A percentile compares a stretch with the other conserved stretches of the same genome.
These are phyloP conservation scores for Microctenopoma lineatum DNA, from an alignment of 2,797 vertebrate species.

Conservation along the genomic window DNA sequence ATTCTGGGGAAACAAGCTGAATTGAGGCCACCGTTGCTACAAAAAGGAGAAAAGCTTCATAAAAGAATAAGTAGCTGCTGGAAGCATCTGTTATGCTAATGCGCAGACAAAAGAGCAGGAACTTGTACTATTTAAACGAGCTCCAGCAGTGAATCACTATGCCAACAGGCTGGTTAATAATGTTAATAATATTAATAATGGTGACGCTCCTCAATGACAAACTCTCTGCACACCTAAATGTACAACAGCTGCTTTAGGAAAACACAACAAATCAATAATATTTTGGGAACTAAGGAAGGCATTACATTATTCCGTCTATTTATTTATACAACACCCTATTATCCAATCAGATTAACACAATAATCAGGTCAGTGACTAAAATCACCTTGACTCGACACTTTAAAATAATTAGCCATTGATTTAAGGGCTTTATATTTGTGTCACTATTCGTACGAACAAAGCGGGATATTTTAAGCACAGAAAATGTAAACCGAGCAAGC, in stretches of 20 bases:
- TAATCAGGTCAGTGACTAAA: too few relatives aligned
- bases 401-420: too few relatives aligned
- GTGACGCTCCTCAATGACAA: conserved; percentile 19
- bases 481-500: too few relatives aligned
- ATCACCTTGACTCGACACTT: too few relatives aligned
- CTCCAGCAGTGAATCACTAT: conserved; percentile 8
- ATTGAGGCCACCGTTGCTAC: conserved; percentile 15
- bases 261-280: too few relatives aligned
- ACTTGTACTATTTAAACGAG: conserved; percentile 13
- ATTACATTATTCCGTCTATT: too few relatives aligned
- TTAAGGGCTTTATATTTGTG: too few relatives aligned
- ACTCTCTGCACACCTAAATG: background rate
- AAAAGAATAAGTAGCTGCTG: background rate
- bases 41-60: conserved; percentile 29
- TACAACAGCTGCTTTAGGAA: background rate
- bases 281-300: too few relatives aligned
- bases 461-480: too few relatives aligned
- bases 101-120: conserved; percentile 9
- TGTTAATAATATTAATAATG: conserved; percentile 15
- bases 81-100: conserved; percentile 13
- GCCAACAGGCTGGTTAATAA: background rate
- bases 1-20: background rate
- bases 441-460: too few relatives aligned
- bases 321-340: too few relatives aligned
- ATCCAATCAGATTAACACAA: too few relatives aligned